Conservation (phyloP, 2,888 invertebrate species). For the Calliscelio sp. region DNA sequence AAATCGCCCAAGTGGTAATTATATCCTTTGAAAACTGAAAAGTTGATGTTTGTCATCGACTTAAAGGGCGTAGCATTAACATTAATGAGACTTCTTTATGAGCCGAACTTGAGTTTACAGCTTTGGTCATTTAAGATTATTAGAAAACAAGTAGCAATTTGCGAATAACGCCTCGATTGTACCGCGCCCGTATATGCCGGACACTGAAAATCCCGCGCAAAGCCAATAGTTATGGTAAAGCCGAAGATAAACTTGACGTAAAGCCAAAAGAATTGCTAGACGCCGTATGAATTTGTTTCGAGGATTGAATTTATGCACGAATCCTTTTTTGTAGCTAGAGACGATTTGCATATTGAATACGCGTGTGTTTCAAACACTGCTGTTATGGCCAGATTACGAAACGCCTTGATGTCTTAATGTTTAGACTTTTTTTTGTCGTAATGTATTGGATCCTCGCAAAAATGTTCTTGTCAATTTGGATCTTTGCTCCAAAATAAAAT, state of each 20-base stretch:
- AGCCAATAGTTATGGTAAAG: constrained; percentile 25
- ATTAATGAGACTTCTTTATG: constrained; percentile 54
- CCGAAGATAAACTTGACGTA: constrained; percentile 23
- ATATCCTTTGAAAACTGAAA: constrained; percentile 62
- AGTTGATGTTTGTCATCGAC: constrained; percentile 63
- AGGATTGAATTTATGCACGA: constrained; percentile 26
- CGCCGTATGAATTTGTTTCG: constrained; percentile 6
- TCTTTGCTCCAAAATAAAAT: too few relatives aligned
- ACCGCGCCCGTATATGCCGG: background rate
- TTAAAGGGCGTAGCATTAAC: constrained; percentile 59
- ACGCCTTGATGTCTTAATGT: constrained; percentile 34
- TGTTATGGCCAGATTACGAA: constrained; percentile 6
- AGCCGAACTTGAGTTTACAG: constrained; percentile 8
- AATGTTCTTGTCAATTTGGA: too few relatives aligned
- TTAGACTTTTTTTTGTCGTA: constrained; percentile 9
- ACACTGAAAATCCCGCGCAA: constrained; percentile 17
- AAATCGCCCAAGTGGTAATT: constrained; percentile 65
- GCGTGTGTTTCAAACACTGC: background rate
- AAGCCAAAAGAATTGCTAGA: constrained; percentile 15
- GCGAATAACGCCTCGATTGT: constrained; percentile 28
- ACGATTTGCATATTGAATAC: constrained; percentile 27
- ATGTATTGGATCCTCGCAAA: background rate
- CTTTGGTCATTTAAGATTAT: constrained; percentile 40
- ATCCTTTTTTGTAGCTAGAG: background rate
- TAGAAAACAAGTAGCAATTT: constrained; percentile 59